Evolutionary conservation across 2,888 invertebrate genomes (phyloP), one percentile per base, ranked within the genome.

Genomic region (Lypha dubia): DNA sequence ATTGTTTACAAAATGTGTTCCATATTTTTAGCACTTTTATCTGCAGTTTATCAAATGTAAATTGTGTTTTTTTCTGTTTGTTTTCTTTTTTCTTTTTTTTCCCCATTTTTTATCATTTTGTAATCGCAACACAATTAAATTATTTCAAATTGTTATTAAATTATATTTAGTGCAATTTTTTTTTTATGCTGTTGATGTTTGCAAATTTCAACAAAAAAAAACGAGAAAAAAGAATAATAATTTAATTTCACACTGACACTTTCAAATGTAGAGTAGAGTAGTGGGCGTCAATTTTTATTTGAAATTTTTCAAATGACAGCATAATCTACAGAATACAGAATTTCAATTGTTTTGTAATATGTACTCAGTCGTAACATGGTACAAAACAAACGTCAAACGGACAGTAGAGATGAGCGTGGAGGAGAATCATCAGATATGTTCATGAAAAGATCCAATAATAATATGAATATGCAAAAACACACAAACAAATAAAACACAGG

Each of bases 261-360:
- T 56, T 46, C 62, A 70, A 73, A 79, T 79, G 79, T 65, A 49
- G 79, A 70, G 65, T 71, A 77, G 65, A 28, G 67, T 60, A 32
- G 79, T 79, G 71, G 79, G 79, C 79, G 79, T 79, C 41, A 79
- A 68, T 79, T 71, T 79, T 65, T 44, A 65, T 65, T 79, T 49
- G 24, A 58, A 76, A 58, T 46, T 24, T 65, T 67, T 38, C 17
- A 56, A 76, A 76, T 38, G 71, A 56, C 71, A 65, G 44, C 32
- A 68, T 58, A 60, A 77, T 77, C 58, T 68, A 53, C 44, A 44
- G 32, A 41, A 63, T 60, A 79, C 70, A 28, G 60, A 70, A 79
- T 79, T 79, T 79, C 77, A 79, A 70, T 79, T 79, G 77, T 79
- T 79, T 79, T 79, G 68, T 67, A 77, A 77, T 60, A 76, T 76